These are phyloP conservation scores for Sphyrna mokarran DNA, from an alignment of 2,113 vertebrate species.

Conservation along the genomic window DNA sequence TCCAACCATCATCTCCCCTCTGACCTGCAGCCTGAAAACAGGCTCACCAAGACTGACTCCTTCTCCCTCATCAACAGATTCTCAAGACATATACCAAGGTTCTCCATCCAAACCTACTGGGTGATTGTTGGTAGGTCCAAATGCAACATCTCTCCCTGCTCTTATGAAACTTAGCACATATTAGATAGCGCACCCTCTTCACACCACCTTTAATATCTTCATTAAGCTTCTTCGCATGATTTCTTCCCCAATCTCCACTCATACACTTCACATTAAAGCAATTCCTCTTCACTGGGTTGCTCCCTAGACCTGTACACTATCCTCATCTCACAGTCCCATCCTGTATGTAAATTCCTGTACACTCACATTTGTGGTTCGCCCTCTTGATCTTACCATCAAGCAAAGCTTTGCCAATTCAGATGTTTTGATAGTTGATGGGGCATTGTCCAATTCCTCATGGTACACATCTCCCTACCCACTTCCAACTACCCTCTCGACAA, in stretches of 20 bases:
- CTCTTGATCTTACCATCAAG: neutral
- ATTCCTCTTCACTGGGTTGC: neutral
- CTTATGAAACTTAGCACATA: neutral
- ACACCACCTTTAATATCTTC: neutral
- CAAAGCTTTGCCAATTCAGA: neutral
- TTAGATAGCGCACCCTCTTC: neutral
- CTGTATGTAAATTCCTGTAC: neutral
- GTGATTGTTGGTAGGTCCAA: neutral
- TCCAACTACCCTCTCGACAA: neutral
- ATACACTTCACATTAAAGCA: neutral
- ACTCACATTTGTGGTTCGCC: neutral
- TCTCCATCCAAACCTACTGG: neutral
- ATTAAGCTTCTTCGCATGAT: neutral
- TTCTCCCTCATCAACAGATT: neutral
- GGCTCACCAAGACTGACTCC: neutral
- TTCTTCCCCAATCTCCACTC: neutral
- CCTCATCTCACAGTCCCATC: neutral
- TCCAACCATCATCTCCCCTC: neutral
- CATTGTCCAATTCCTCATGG: neutral
- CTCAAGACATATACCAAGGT: neutral
- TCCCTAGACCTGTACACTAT: neutral
- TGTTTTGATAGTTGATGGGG: neutral
- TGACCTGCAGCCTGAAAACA: neutral
- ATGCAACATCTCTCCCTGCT: neutral
- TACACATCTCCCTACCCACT: neutral